These are phyloP conservation scores for Trichoplusia ni DNA, from an alignment of 1,140 invertebrate species.

Conservation along the genomic window DNA sequence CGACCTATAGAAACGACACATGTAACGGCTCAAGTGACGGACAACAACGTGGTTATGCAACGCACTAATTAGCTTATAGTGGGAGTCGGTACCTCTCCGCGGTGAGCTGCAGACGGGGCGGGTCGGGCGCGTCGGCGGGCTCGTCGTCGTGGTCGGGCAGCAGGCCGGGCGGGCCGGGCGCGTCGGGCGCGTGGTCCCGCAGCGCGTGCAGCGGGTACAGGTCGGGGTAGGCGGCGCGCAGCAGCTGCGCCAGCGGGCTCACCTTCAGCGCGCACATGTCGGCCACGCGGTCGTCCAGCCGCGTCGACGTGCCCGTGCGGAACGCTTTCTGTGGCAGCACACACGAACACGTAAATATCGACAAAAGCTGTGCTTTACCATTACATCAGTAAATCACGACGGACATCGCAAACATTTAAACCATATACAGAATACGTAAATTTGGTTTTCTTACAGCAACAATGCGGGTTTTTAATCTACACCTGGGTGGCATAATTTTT, in stretches of 20 bases:
- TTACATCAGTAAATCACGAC: too few relatives aligned
- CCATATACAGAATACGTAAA: too few relatives aligned
- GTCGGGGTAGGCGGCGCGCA: slow-evolving; percentile 95
- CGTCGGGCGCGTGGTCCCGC: slow-evolving; percentile 55
- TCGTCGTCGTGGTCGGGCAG: slow-evolving; percentile 77
- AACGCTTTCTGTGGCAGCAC: slow-evolving; percentile 88
- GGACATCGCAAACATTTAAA: too few relatives aligned
- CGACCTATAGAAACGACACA: too few relatives aligned
- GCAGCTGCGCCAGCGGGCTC: slow-evolving; percentile 90
- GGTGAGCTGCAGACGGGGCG: slow-evolving; percentile 86
- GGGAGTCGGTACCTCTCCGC: slow-evolving; percentile 83
- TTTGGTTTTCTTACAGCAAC: too few relatives aligned
- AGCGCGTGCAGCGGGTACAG: slow-evolving; percentile 94
- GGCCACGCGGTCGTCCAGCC: slow-evolving; percentile 95
- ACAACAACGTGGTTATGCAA: too few relatives aligned
- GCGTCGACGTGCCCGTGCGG: slow-evolving; percentile 91
- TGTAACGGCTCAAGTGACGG: background rate
- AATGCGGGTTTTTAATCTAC: too few relatives aligned
- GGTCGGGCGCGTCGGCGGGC: slow-evolving; percentile 82
- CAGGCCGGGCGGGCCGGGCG: slow-evolving; percentile 81
- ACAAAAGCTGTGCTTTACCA: too few relatives aligned
- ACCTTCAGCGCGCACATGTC: slow-evolving; percentile 97
- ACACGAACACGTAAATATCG: too few relatives aligned
- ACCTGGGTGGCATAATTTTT: too few relatives aligned
- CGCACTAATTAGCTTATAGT: too few relatives aligned